These are phyloP conservation scores for Lasius fuliginosus DNA, from an alignment of 2,888 invertebrate species.

Conservation along the genomic window DNA sequence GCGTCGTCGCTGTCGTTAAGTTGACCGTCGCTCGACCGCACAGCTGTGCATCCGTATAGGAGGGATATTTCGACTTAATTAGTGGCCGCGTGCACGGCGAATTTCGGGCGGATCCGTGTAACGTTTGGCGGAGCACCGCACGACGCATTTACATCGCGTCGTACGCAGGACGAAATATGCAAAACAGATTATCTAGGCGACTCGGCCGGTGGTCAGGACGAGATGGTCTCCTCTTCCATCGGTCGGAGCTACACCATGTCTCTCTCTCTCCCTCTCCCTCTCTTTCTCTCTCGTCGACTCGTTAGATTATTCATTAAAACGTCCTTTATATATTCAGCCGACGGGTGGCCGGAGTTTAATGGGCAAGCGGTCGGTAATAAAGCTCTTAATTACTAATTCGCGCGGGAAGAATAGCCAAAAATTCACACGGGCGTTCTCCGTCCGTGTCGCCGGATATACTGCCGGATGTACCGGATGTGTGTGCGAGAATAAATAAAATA, in stretches of 20 bases:
- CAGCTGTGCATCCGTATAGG: conserved; percentile 68
- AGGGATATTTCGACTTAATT: conserved; percentile 77
- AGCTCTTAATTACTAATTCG: conserved; percentile 72
- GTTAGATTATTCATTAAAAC: conserved; percentile 79
- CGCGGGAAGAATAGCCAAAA: conserved; percentile 60
- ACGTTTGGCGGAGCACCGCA: conserved; percentile 74
- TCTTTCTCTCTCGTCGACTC: conserved; percentile 51
- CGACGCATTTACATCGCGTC: conserved; percentile 78
- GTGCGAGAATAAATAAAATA: conserved; percentile 36
- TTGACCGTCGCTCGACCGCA: conserved; percentile 63
- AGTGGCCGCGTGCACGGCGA: conserved; percentile 64
- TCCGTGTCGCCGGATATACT: background rate
- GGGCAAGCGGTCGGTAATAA: conserved; percentile 71
- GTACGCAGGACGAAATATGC: conserved; percentile 80
- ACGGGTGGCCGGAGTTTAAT: conserved; percentile 75
- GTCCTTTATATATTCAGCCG: conserved; percentile 73
- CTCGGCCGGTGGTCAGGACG: conserved; percentile 70
- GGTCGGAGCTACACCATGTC: conserved; percentile 15
- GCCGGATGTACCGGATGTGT: background rate
- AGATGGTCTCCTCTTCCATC: conserved; percentile 47
- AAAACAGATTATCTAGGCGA: conserved; percentile 82
- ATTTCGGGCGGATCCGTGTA: conserved; percentile 70
- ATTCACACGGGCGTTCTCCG: conserved; percentile 12
- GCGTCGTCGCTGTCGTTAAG: conserved; percentile 64
- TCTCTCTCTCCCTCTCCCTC: background rate